Evolutionary conservation across 2,888 invertebrate species (phyloP), one percentile per base, ranked within the genome.

Genomic region (Drepanosiphum platanoidis): DNA sequence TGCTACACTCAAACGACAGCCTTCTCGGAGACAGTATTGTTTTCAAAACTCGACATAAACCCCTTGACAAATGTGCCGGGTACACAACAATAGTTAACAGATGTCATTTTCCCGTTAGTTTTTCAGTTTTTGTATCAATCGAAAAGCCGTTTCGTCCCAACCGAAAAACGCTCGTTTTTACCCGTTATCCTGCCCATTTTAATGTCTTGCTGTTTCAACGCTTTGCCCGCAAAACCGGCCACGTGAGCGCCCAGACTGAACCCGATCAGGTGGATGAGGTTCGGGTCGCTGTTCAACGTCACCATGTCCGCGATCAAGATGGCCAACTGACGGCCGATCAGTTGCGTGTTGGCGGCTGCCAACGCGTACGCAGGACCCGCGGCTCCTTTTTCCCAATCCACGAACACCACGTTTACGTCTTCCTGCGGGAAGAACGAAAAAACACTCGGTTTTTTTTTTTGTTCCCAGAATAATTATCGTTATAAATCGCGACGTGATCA

Each of bases 201-300:
- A 36, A 90, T 88, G 5, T 90, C 90, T 11, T 89, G 89, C 15
- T 88, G 88, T 87, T 92, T 92, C 3, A 92, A 88, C 30, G 91
- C 88, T 88, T 92, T 91, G 0, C 92, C 92, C 15, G 92, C 92
- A 86, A 91, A 92, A 1, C 92, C 93, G 9, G 92, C 92, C 0
- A 92, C 91, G 87, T 93, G 93, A 8, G 93, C 92, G 0, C 93
- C 93, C 1, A 93, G 89, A 80, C 92, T 92, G 88, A 92, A 92
- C 18, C 93, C 93, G 39, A 92, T 90, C 30, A 92, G 88, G 88
- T 93, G 92, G 8, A 92, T 90, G 4, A 89, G 87, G 34, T 89
- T 88, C 0, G 91, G 90, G 72, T 89, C 88, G 8, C 90, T 88
- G 0, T 92, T 92, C 39, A 90, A 88, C 32, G 90, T 89, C 8